Evolutionary conservation across 2,113 vertebrate genomes (phyloP).

Genomic region (Rhipidura dahli): DNA sequence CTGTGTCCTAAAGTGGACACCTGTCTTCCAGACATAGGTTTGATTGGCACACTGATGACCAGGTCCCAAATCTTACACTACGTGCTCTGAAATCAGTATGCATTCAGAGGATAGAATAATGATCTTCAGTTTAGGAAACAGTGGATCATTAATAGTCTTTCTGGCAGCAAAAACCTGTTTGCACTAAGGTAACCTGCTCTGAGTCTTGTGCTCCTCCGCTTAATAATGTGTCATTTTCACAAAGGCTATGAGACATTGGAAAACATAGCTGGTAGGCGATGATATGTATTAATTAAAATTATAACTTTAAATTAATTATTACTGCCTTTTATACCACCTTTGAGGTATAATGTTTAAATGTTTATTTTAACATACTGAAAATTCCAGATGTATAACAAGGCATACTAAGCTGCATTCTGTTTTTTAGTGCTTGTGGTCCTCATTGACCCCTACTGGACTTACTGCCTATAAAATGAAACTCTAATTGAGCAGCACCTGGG

Average conservation of each 20-base stretch:
- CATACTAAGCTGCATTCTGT: not conserved
- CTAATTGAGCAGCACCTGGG: conserved; percentile 10
- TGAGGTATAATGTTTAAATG: not conserved
- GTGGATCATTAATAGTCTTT: not conserved
- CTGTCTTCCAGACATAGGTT: not conserved
- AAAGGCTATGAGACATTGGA: not conserved
- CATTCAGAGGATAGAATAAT: not conserved
- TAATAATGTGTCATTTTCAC: not conserved
- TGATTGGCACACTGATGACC: not conserved
- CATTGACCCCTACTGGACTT: not conserved
- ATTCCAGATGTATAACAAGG: not conserved
- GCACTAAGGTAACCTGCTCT: not conserved
- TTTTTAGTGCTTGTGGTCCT: not conserved
- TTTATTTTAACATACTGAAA: not conserved
- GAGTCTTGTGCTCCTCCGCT: not conserved
- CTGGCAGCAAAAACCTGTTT: not conserved
- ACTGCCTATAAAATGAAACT: conserved; percentile 12
- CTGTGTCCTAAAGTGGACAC: not conserved
- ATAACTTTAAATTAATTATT: not conserved
- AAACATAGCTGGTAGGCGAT: not conserved
- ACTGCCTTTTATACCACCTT: not conserved
- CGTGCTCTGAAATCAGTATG: not conserved
- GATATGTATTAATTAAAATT: not conserved
- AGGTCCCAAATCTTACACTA: not conserved
- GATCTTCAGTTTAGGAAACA: not conserved